phyloP scores from a whole-genome alignment of 2,888 invertebrate species.

The Tricholauxania praeusta region DNA sequence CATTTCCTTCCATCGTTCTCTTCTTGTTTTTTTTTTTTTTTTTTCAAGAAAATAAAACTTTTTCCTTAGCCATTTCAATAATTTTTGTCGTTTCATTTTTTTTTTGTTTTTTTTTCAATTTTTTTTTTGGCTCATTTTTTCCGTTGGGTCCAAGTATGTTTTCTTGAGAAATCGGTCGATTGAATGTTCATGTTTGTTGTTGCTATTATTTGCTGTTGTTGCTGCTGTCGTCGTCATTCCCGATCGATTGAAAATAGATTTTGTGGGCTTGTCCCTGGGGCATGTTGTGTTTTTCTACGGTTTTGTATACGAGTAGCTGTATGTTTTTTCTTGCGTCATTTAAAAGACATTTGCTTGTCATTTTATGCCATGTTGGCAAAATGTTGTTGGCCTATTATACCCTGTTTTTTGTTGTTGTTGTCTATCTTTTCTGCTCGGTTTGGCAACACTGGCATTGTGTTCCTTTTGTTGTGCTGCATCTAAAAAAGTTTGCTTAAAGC shows the following conservation, averaged over 20 bases:
- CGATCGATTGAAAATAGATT: conserved; percentile 27
- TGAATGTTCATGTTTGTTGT: neutral
- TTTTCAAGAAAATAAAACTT: conserved; percentile 22
- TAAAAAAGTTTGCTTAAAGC: neutral
- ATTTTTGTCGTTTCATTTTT: conserved; percentile 28
- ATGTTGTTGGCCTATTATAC: conserved; percentile 16
- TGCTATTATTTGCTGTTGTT: conserved; percentile 8
- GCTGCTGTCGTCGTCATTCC: conserved; percentile 28
- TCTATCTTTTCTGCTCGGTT: neutral
- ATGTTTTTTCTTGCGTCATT: conserved; percentile 58
- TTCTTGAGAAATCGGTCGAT: conserved; percentile 32
- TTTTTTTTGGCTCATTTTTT: conserved; percentile 16
- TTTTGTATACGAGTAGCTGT: neutral
- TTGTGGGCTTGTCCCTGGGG: conserved; percentile 19
- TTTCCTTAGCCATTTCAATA: conserved; percentile 31
- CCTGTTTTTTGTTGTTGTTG: neutral
- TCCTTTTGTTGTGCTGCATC: conserved; percentile 7
- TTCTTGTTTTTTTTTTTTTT: conserved; percentile 21
- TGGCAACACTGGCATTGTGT: neutral
- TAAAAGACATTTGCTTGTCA: conserved; percentile 65
- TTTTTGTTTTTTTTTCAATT: neutral
- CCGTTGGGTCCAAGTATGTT: neutral
- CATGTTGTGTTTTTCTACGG: neutral
- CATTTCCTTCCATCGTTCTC: conserved; percentile 9
- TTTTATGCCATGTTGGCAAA: conserved; percentile 60